Evolutionary conservation across 2,113 vertebrate species (phyloP), one percentile per base, ranked within the genome.

Genomic region (Phaetusa simplex): DNA sequence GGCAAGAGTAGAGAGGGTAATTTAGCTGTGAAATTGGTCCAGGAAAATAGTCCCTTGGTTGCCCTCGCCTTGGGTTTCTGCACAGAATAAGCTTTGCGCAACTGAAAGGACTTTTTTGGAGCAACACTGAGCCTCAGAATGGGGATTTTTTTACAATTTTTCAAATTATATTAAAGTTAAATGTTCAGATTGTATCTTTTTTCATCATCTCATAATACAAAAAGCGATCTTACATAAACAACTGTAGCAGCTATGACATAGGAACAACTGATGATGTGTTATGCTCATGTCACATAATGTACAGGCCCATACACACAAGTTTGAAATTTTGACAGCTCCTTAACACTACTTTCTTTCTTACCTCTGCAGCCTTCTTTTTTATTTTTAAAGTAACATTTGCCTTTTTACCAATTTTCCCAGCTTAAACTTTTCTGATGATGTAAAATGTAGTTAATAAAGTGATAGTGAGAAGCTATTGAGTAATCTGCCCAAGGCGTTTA

Each of bases 401-500:
- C 23, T 86, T 95, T 95, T 79, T 67, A 86, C 32, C 10, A 11
- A 17, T 93, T 79, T 70, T 58, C 56, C 55, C 42, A 88, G 29
- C 38, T 67, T 83, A 82, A 91, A 82, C 21, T 96, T 98, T 79
- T 64, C 81, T 88, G 42, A 61, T 94, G 45, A 97, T 5, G 15
- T 92, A 81, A 92, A 62, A 71, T 81, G 59, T 56, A 67, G 76
- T 91, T 97, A 90, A 86, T 91, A 92, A 74, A 97, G 86, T 95
- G 81, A 82, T 72, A 93, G 93, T 84, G 84, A 97, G 88, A 93
- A 84, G 58, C 27, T 98, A 94, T 76, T 93, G 89, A 96, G 95
- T 91, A 95, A 95, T 93, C 92, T 95, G 93, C 90, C 67, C 34
- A 65, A 95, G 95, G 95, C 86, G 65, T 96, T 97, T 91, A 95